Percentiles rank a stretch among this genome's conserved stretches.
These are phyloP conservation scores for Hypomecis punctinalis DNA, from an alignment of 2,888 invertebrate genomes.

Conservation along the genomic window DNA sequence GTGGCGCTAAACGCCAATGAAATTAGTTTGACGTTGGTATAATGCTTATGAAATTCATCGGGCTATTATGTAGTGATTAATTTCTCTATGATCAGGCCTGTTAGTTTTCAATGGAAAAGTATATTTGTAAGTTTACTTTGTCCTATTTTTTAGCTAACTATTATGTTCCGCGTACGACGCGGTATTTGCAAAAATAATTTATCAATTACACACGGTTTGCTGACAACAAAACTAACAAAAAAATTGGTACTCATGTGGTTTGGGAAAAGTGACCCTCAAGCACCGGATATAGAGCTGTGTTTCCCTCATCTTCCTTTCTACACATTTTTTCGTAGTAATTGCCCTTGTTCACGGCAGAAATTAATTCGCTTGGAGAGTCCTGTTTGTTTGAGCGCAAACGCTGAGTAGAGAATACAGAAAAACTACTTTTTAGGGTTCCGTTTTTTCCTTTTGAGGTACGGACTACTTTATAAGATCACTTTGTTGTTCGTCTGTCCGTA, in stretches of 20 bases:
- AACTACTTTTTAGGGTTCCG: not conserved
- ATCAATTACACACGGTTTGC: not conserved
- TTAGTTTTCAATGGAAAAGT: no score
- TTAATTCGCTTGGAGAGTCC: constrained; percentile 10
- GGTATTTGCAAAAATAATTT: not conserved
- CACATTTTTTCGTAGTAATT: constrained; percentile 14
- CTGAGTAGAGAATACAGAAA: not conserved
- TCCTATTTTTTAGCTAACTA: not conserved
- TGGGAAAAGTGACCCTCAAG: not conserved
- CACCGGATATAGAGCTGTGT: not conserved
- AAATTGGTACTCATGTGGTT: not conserved
- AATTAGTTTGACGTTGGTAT: no score
- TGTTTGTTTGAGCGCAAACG: constrained; percentile 13
- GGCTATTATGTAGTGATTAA: no score
- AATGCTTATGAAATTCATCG: no score
- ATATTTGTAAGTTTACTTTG: no score
- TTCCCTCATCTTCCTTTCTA: not conserved
- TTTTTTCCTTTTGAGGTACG: no score
- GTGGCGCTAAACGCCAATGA: no score
- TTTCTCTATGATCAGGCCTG: no score
- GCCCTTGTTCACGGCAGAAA: constrained; percentile 9
- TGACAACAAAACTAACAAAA: not conserved
- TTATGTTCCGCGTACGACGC: not conserved
- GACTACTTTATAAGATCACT: no score
- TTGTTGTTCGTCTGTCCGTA: no score